Evolutionary conservation across 2,113 vertebrate genomes (phyloP), one percentile per base, ranked within the genome.

Genomic region (Gopherus flavomarginatus): DNA sequence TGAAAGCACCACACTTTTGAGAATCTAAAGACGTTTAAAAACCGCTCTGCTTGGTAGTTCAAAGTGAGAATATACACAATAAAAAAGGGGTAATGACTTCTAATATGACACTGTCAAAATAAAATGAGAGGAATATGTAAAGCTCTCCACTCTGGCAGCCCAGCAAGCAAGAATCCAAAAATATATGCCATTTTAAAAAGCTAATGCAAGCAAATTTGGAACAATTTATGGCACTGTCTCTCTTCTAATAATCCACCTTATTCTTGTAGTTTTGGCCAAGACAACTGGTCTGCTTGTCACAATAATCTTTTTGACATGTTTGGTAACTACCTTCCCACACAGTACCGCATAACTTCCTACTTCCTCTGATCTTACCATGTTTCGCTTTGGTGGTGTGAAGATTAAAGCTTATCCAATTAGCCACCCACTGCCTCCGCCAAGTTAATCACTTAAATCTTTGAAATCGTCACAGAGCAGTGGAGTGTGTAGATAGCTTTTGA

Each of bases 341-440:
- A 96, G 89, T 93, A 86, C 92, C 92, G 95, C 96, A 96, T 16
- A 93, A 98, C 98, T 99, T 99, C 98, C 98, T 98, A 65, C 95
- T 88, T 92, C 96, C 96, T 97, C 96, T 97, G 97, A 95, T 96
- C 95, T 97, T 94, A 59, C 83, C 82, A 81, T 12, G 95, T 97
- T 85, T 93, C 35, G 50, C 95, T 97, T 94, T 95, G 96, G 95
- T 97, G 97, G 99, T 98, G 99, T 99, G 98, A 99, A 99, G 99
- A 99, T 98, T 98, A 99, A 98, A 99, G 98, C 97, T 99, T 93
- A 98, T 99, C 99, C 99, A 99, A 99, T 99, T 99, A 99, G 98
- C 98, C 98, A 98, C 98, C 98, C 98, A 98, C 98, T 16, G 97
- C 96, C 97, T 98, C 91, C 57, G 91, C 97, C 96, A 87, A 95